Evolutionary conservation across 2,797 vertebrate species (phyloP).

Genomic region (Tragelaphus eurycerus): DNA sequence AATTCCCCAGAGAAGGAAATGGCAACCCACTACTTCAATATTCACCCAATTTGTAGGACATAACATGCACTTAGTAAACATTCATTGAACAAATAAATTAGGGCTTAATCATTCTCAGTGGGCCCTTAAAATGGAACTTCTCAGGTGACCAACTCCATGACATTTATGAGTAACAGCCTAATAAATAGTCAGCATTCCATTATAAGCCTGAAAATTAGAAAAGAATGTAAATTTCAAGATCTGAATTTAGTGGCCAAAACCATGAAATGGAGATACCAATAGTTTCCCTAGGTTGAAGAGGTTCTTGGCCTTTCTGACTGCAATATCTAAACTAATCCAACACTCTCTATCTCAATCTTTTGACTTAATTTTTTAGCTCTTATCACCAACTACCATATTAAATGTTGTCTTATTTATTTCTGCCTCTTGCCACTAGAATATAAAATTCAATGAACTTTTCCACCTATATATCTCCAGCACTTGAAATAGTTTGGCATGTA

Average conservation of each 20-base stretch:
- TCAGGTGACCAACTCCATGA: neutral
- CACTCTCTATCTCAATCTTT: neutral
- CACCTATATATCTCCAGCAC: neutral
- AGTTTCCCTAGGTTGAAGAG: neutral
- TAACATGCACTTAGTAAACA: constrained; percentile 38
- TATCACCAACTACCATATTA: neutral
- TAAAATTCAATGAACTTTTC: neutral
- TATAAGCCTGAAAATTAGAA: neutral
- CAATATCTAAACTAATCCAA: neutral
- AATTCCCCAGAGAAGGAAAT: neutral
- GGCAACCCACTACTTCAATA: neutral
- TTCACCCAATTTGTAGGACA: constrained; percentile 7
- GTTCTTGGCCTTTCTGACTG: neutral
- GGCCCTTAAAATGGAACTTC: neutral
- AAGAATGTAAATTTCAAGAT: neutral
- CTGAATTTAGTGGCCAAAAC: neutral
- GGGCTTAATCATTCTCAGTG: constrained; percentile 29
- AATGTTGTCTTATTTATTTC: neutral
- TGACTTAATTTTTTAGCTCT: neutral
- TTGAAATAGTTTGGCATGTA: neutral
- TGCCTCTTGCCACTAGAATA: neutral
- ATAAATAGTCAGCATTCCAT: neutral
- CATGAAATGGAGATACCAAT: neutral
- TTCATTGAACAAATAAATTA: constrained; percentile 42
- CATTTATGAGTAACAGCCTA: neutral